Evolutionary conservation across 1,140 invertebrate genomes (phyloP).

Genomic region (Plodia interpunctella): DNA sequence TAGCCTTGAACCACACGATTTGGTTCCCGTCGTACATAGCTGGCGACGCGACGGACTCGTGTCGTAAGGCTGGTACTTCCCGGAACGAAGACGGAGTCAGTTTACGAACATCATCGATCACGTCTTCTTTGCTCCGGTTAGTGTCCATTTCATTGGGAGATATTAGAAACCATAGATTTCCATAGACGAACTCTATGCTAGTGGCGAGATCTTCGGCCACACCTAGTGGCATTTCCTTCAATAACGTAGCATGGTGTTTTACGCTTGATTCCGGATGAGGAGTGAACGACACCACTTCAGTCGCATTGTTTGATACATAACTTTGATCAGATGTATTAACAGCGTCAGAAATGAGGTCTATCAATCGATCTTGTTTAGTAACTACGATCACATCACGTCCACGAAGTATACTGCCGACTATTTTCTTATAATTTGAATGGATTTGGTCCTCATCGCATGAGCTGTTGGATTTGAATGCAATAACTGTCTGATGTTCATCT

Average conservation of each 20-base stretch:
- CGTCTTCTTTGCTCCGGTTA: constrained; percentile 3
- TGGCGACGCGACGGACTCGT: neutral
- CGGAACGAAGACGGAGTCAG: constrained; percentile 3
- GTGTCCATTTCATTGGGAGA: neutral
- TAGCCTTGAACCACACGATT: neutral
- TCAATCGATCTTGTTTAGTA: constrained; percentile 3
- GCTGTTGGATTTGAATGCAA: constrained; percentile 2
- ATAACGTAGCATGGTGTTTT: constrained; percentile 7
- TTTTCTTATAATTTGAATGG: constrained; percentile 2
- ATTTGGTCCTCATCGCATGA: constrained; percentile 2
- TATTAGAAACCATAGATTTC: constrained; percentile 8
- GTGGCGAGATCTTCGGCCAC: neutral
- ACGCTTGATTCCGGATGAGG: constrained; percentile 3
- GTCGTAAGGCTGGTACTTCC: neutral
- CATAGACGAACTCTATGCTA: constrained; percentile 5
- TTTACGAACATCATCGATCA: constrained; percentile 9
- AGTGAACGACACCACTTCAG: neutral
- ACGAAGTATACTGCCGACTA: constrained; percentile 5
- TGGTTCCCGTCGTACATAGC: constrained; percentile 1
- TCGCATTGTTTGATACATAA: neutral
- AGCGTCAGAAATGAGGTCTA: neutral
- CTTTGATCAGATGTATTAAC: constrained; percentile 5
- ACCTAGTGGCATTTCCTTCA: neutral
- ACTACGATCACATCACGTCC: constrained; percentile 6
- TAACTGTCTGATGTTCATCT: neutral